A percentile compares a stretch with the other conserved stretches of the same genome.
Evolutionary conservation across 2,797 vertebrate genomes (phyloP).

Genomic region (Apogon talboti): DNA sequence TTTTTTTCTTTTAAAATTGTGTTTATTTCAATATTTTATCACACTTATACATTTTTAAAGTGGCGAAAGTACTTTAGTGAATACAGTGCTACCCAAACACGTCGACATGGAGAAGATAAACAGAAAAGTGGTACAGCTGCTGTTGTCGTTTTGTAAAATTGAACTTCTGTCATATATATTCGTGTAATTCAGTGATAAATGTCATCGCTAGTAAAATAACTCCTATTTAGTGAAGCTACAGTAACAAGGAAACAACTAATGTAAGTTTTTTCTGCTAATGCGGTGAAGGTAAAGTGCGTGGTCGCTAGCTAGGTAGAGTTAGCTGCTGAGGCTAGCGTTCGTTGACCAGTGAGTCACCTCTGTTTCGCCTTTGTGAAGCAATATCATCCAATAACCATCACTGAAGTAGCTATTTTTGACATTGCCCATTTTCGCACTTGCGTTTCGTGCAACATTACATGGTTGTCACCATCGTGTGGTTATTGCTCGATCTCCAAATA

Average conservation of each 20-base stretch:
- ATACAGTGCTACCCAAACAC: constrained; percentile 66
- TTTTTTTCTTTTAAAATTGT: too few species aligned
- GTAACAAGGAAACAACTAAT: constrained; percentile 44
- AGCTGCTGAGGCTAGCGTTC: constrained; percentile 53
- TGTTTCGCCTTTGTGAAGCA: background rate
- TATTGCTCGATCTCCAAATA: background rate
- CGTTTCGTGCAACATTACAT: background rate
- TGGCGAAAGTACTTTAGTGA: constrained; percentile 66
- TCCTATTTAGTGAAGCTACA: background rate
- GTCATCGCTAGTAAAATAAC: too few species aligned
- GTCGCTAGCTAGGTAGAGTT: constrained; percentile 44
- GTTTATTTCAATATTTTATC: background rate
- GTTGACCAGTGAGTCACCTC: constrained; percentile 19
- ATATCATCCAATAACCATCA: background rate
- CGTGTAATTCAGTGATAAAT: background rate
- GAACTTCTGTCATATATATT: constrained; percentile 24
- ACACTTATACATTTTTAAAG: background rate
- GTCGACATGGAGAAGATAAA: constrained; percentile 83
- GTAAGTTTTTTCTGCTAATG: constrained; percentile 50
- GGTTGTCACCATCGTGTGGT: background rate
- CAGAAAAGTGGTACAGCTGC: constrained; percentile 64
- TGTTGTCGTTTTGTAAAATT: constrained; percentile 39
- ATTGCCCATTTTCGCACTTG: fast-evolving
- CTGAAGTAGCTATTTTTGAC: fast-evolving
- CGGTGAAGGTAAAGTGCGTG: constrained; percentile 43